These are phyloP conservation scores for Pasiphila rectangulata DNA, from an alignment of 2,888 invertebrate genomes.

Conservation along the genomic window DNA sequence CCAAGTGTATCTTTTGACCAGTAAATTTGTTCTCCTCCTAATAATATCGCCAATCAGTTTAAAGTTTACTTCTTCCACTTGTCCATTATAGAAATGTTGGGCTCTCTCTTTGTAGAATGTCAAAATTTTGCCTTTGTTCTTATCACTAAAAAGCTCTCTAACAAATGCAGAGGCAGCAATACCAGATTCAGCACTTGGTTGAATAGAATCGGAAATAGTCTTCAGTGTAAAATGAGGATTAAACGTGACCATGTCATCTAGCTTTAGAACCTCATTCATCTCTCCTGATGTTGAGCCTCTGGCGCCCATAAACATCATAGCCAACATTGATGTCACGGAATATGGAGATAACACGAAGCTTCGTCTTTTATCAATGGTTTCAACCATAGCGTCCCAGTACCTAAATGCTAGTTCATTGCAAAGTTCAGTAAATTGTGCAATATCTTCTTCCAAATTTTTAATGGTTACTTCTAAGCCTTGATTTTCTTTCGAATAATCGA, in stretches of 20 bases:
- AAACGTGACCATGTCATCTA: constrained; percentile 94
- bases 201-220: constrained; percentile 91
- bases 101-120: constrained; percentile 94
- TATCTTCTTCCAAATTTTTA: constrained; percentile 85
- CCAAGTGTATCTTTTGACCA: constrained; percentile 89
- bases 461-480: constrained; percentile 90
- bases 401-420: constrained; percentile 93
- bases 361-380: constrained; percentile 86
- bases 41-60: constrained; percentile 90
- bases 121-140: constrained; percentile 88
- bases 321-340: constrained; percentile 91
- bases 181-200: constrained; percentile 84
- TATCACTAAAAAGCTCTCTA: constrained; percentile 90
- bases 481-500: constrained; percentile 70
- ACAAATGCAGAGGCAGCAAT: constrained; percentile 90
- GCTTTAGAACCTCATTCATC: constrained; percentile 91
- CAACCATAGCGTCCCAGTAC: constrained; percentile 88
- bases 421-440: constrained; percentile 87
- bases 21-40: constrained; percentile 88
- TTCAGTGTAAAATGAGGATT: constrained; percentile 93
- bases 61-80: constrained; percentile 92
- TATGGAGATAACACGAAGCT: constrained; percentile 92
- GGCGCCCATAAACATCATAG: constrained; percentile 94
- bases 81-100: constrained; percentile 92
- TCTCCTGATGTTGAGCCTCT: constrained; percentile 93